Base-by-base conservation (phyloP, 2,113 vertebrate genomes). In the Chascanopsetta lugubris region DNA sequence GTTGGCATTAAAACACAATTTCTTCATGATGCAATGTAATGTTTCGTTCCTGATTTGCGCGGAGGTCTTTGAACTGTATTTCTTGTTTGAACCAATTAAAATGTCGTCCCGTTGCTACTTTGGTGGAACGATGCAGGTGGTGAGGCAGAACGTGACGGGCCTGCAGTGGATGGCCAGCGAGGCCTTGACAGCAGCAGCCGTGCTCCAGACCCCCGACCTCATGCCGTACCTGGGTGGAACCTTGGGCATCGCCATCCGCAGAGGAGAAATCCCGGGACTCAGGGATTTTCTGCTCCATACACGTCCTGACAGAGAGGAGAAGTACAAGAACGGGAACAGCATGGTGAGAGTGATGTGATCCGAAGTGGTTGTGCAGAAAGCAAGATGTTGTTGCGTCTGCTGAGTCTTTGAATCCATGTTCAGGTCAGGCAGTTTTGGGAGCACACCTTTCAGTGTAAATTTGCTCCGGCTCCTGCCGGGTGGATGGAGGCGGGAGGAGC, bases 111-210 rank as follows among this genome's bases (percentile, higher is more conserved):
- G 6, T 18, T 0, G 15, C 13, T 25, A 13, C 11, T 56, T 36
- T 11, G 10, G 15, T 25, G 29, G 11, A 0, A 25, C 17, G 20
- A 2, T 2, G 13, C 40, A 90, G 83, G 78, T 90, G 24, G 60
- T 84, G 1, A 63, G 49, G 12, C 85, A 89, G 42, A 89, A 91
- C 51, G 62, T 92, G 5, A 90, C 79, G 27, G 86, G 83, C 9
- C 75, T 77, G n/a, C 91, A 92, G 70, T 93, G 92, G 92, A 89
- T 87, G 9, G 78, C 80, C 11, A 85, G 86, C 74, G 86, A 88
- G 78, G 61, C 73, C 9, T 88, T 76, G 86, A 60, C 76, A 47
- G 4, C 68, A 57, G 65, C 74, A 20, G 1, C 38, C 50, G 73
- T 72, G 24, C 66, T 88, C 1, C 81, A 88, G 5, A 80, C 62